These are phyloP conservation scores for Macroglossus sobrinus DNA, from an alignment of 2,113 vertebrate species.

Conservation along the genomic window DNA sequence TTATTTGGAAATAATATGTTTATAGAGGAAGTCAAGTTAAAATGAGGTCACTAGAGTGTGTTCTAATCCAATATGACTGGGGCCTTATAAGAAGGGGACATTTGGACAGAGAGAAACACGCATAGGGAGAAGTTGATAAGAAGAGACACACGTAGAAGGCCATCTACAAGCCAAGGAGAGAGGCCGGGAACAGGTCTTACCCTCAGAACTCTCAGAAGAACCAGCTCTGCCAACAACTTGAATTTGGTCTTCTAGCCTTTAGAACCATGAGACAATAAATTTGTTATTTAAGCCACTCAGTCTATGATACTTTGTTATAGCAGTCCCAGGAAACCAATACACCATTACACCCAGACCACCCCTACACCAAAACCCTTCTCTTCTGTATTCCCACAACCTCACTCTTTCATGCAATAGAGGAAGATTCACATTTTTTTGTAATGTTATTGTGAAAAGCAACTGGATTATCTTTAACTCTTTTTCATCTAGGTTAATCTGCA, in stretches of 20 bases:
- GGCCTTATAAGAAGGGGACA: background rate
- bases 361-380: background rate
- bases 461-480: background rate
- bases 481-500: background rate
- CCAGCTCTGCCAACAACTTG: background rate
- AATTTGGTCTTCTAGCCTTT: background rate
- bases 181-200: background rate
- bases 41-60: background rate
- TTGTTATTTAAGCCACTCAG: background rate
- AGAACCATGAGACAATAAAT: background rate
- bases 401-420: background rate
- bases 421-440: background rate
- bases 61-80: background rate
- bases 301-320: background rate
- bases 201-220: background rate
- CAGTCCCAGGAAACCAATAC: background rate
- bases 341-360: background rate
- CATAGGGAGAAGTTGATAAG: background rate
- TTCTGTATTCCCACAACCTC: background rate
- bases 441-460: background rate
- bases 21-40: background rate
- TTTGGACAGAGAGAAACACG: background rate
- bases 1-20: background rate
- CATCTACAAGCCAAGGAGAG: background rate
- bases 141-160: background rate